Conservation (phyloP, 2,113 vertebrate species). For the Orycteropus afer region DNA sequence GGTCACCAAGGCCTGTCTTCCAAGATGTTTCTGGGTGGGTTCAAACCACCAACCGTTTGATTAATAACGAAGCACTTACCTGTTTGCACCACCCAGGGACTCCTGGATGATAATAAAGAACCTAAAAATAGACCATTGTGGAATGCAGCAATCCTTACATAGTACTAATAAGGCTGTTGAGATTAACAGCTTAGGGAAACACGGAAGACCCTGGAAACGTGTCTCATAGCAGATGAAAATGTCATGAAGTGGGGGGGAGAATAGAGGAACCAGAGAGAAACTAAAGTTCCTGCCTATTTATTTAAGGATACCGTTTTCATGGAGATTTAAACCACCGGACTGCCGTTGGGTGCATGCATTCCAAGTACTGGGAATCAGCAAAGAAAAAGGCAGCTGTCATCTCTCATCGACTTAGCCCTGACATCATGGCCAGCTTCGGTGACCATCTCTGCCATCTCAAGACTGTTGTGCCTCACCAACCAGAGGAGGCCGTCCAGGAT, state of each 20-base stretch:
- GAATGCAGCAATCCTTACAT: neutral
- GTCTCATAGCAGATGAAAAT: slow-evolving; percentile 62
- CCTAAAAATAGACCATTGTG: slow-evolving; percentile 39
- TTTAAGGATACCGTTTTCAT: slow-evolving; percentile 68
- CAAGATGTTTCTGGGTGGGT: neutral
- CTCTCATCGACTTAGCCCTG: slow-evolving; percentile 89
- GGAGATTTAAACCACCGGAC: slow-evolving; percentile 42
- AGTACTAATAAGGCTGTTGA: slow-evolving; percentile 53
- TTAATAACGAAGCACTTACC: neutral
- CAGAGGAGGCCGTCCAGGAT: slow-evolving; percentile 87
- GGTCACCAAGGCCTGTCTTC: neutral
- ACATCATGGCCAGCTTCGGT: slow-evolving; percentile 87
- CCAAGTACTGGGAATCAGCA: slow-evolving; percentile 80
- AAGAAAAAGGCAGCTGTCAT: slow-evolving; percentile 84
- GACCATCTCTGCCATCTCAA: slow-evolving; percentile 86
- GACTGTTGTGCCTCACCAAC: slow-evolving; percentile 82
- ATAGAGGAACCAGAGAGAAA: slow-evolving; percentile 58
- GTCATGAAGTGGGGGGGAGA: neutral
- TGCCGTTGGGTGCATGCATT: slow-evolving; percentile 79
- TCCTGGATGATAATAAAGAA: slow-evolving; percentile 39
- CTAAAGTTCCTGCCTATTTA: slow-evolving; percentile 23
- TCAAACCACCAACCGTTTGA: neutral
- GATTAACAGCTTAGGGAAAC: slow-evolving; percentile 58
- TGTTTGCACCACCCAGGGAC: neutral
- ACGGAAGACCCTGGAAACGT: slow-evolving; percentile 26